A percentile compares a stretch with the other conserved stretches of the same genome.
These are phyloP conservation scores for Molossus molossus DNA, from an alignment of 2,797 vertebrate species.

Conservation along the genomic window DNA sequence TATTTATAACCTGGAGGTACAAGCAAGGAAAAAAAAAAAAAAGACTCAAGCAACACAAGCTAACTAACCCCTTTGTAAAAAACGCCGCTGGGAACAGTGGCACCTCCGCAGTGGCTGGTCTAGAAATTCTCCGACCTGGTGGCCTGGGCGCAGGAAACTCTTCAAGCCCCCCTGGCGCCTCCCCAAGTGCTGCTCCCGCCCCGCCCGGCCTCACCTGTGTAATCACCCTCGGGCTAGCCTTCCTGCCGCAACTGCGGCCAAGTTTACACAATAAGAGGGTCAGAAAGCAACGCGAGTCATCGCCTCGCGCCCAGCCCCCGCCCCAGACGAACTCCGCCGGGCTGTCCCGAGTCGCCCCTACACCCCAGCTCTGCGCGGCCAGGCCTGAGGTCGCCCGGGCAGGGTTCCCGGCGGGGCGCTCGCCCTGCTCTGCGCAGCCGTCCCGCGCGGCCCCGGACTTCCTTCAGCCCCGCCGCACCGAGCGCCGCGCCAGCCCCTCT, in stretches of 20 bases:
- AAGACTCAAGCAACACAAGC: constrained; percentile 67
- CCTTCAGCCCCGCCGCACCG: constrained; percentile 51
- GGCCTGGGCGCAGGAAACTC: constrained; percentile 2
- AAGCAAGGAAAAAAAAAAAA: constrained; percentile 60
- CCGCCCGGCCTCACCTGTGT: constrained; percentile 79
- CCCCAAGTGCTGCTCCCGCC: background rate
- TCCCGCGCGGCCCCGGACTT: constrained; percentile 77
- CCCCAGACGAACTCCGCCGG: constrained; percentile 61
- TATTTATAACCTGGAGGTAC: constrained; percentile 90
- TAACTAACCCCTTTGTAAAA: constrained; percentile 80
- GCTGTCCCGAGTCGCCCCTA: background rate
- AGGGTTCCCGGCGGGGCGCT: background rate
- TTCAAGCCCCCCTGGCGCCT: background rate
- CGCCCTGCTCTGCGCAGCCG: constrained; percentile 18
- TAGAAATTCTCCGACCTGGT: constrained; percentile 73
- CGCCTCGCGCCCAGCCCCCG: constrained; percentile 10
- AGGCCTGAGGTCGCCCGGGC: background rate
- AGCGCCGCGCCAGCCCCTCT: constrained; percentile 59
- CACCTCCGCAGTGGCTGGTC: constrained; percentile 47
- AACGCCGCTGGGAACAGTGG: constrained; percentile 69
- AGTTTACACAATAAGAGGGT: constrained; percentile 57
- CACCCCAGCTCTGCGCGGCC: background rate
- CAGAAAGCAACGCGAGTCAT: constrained; percentile 44
- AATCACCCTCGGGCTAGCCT: constrained; percentile 63
- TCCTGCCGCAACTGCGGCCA: constrained; percentile 86